These are phyloP conservation scores for Melanitta fusca DNA, from an alignment of 2,797 vertebrate genomes.

Conservation along the genomic window DNA sequence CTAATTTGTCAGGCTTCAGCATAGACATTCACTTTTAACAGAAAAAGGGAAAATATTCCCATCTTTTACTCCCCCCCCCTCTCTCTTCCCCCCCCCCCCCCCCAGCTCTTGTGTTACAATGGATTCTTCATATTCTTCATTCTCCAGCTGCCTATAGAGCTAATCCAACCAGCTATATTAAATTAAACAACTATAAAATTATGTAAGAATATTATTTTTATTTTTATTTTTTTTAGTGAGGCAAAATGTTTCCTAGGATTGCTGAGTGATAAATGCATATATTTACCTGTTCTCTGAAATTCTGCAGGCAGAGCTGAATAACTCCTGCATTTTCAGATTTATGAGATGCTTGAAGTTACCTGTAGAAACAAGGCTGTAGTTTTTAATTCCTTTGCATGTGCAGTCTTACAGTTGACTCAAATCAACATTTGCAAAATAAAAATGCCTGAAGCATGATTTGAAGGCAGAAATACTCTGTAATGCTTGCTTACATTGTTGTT, in stretches of 20 bases:
- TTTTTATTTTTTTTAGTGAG: background rate
- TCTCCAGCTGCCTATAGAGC: background rate
- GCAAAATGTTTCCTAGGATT: background rate
- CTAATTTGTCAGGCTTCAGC: background rate
- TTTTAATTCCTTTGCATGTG: background rate
- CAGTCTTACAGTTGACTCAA: background rate
- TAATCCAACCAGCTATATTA: background rate
- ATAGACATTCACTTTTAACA: background rate
- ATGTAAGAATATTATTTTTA: background rate
- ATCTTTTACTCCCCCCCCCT: background rate
- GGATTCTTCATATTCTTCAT: background rate
- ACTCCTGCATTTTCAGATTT: background rate
- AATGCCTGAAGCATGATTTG: background rate
- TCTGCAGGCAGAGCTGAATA: background rate
- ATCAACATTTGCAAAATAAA: background rate
- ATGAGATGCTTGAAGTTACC: background rate
- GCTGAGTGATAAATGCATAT: background rate
- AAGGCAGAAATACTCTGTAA: background rate
- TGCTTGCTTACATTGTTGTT: fast-evolving
- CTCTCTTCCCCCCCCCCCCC: too few species aligned
- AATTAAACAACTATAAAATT: background rate
- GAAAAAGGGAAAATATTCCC: background rate
- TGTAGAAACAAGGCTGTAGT: background rate
- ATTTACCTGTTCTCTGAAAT: background rate
- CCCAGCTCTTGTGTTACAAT: background rate